Evolutionary conservation across 2,113 vertebrate genomes (phyloP).

Genomic region (Nothocercus julius): DNA sequence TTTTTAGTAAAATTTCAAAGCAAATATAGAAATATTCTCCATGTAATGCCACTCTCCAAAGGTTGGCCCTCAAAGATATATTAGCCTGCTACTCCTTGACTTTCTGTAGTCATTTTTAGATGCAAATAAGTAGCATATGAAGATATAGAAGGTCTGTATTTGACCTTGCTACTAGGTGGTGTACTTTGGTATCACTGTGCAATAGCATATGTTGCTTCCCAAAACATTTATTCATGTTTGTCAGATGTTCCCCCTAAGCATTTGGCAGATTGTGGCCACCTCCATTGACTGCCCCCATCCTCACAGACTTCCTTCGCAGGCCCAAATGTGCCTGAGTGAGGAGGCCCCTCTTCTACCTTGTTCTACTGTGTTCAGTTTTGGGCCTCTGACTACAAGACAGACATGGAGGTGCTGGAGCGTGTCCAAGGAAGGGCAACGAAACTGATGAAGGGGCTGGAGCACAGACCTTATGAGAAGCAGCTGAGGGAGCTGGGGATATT

Average conservation of each 20-base stretch:
- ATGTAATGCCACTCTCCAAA: not conserved
- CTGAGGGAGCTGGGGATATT: too few species aligned
- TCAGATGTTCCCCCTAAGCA: not conserved
- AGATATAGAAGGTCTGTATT: not conserved
- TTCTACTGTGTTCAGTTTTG: too few species aligned
- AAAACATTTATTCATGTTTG: not conserved
- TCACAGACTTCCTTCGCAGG: not conserved
- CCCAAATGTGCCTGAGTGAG: not conserved
- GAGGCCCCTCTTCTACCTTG: slow-evolving; percentile 13
- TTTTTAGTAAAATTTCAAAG: not conserved
- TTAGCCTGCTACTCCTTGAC: not conserved
- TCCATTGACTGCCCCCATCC: not conserved
- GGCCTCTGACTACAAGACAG: too few species aligned
- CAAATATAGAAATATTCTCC: not conserved
- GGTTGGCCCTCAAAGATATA: not conserved
- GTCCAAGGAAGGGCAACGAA: too few species aligned
- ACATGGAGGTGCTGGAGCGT: too few species aligned
- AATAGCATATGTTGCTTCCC: not conserved
- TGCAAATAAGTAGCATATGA: not conserved
- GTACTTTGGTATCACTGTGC: not conserved
- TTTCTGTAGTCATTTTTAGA: not conserved
- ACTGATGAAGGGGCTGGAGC: too few species aligned
- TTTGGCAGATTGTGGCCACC: not conserved
- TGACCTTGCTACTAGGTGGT: not conserved
- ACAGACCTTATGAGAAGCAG: too few species aligned